Percentiles rank a stretch among this genome's conserved stretches.
Conservation (phyloP, 2,888 invertebrate genomes). For the Morinoia aosen region DNA sequence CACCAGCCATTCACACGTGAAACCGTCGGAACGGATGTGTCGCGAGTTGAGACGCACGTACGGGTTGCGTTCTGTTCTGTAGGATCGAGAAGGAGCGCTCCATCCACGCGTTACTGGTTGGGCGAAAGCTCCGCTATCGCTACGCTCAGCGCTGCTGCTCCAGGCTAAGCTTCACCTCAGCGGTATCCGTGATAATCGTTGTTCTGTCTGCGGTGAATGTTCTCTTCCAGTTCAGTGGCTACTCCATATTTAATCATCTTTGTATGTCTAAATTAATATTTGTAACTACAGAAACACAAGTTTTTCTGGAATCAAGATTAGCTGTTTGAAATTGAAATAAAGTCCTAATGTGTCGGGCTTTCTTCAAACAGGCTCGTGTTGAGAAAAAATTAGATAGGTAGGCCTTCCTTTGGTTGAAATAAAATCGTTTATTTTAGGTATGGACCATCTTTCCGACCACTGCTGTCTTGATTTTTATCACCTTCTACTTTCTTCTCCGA, state of each 20-base stretch:
- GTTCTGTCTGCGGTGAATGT: not conserved
- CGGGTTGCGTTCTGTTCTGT: not conserved
- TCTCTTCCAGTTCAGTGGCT: not conserved
- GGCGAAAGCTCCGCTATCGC: not conserved
- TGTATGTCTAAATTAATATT: not conserved
- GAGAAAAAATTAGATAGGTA: not conserved
- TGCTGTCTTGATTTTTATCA: no score
- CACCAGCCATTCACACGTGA: not conserved
- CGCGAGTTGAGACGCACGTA: not conserved
- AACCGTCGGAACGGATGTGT: not conserved
- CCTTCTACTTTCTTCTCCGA: no score
- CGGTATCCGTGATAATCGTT: not conserved
- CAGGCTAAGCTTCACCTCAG: not conserved
- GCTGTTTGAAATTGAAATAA: not conserved
- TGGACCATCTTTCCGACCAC: no score
- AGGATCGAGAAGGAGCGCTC: not conserved
- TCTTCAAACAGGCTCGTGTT: not conserved
- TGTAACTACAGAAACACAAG: not conserved
- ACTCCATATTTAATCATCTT: not conserved
- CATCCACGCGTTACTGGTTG: not conserved
- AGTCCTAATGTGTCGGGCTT: not conserved
- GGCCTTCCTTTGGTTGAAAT: no score
- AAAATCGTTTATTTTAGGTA: no score
- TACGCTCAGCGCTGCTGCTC: constrained; percentile 32
- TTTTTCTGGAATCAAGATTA: not conserved